Evolutionary conservation across 2,113 vertebrate species (phyloP).

Genomic region (Gadus macrocephalus): DNA sequence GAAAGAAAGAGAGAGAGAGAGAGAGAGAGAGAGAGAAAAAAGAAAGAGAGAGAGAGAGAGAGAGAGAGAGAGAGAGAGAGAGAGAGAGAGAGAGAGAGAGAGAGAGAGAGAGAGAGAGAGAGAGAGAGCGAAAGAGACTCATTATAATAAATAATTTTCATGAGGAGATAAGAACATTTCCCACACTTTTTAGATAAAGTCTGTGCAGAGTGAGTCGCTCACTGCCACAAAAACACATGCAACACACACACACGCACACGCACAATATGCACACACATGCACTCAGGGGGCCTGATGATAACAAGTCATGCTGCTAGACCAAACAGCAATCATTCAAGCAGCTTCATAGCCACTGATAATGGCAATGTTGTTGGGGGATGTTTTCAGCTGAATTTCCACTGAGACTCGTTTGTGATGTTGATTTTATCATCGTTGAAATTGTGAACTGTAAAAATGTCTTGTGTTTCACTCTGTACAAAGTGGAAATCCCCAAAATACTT

Average conservation of each 20-base stretch:
- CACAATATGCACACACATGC: no score
- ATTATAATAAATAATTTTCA: neutral
- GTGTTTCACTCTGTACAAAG: neutral
- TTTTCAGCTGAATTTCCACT: neutral
- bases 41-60: constrained; percentile 17
- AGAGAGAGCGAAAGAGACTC: neutral
- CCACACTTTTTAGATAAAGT: neutral
- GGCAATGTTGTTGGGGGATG: neutral
- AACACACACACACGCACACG: neutral
- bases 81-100: neutral
- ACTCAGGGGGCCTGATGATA: no score
- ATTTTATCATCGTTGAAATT: neutral
- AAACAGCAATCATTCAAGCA: neutral
- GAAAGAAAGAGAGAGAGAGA: constrained; percentile 9
- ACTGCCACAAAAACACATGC: neutral
- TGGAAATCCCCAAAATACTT: neutral
- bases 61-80: constrained; percentile 13
- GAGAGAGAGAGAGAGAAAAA: neutral
- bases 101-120: neutral
- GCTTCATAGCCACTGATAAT: neutral
- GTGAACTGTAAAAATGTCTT: neutral
- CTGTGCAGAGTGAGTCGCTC: neutral
- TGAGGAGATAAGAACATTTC: no score
- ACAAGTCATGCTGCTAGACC: no score
- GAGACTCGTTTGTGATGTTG: neutral